phyloP scores from a whole-genome alignment of 53 echinoderm and acorn worm genomes.

The Stichopus horrens region DNA sequence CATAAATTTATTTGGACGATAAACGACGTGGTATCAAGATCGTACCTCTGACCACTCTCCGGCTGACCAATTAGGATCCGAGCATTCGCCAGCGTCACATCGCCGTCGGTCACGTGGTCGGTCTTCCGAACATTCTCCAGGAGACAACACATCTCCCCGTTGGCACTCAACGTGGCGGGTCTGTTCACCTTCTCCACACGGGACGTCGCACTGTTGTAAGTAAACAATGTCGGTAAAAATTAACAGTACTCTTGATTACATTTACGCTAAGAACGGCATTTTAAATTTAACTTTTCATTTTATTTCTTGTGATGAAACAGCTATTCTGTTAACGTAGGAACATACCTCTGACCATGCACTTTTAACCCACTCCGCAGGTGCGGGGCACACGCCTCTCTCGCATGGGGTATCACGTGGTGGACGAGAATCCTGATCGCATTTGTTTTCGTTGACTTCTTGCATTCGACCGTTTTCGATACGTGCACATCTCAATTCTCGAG shows the following conservation, averaged over 20 bases:
- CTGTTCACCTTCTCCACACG: conserved; percentile 32
- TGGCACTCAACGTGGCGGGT: conserved; percentile 35
- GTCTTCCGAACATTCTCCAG: conserved; percentile 6
- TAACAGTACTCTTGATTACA: no score
- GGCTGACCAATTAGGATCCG: conserved; percentile 4
- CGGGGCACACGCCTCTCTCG: conserved; percentile 33
- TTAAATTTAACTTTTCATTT: no score
- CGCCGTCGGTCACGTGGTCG: conserved; percentile 4
- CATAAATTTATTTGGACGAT: no score
- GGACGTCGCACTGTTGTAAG: conserved; percentile 16
- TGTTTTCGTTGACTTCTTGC: not conserved
- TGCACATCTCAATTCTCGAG: conserved; percentile 50
- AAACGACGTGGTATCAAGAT: no score
- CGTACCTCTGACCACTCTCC: conserved; percentile 39
- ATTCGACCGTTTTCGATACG: conserved; percentile 38
- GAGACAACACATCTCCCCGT: conserved; percentile 26
- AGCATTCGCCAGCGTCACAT: conserved; percentile 20
- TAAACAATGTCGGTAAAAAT: not conserved
- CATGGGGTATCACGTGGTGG: conserved; percentile 19
- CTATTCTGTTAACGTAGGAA: not conserved
- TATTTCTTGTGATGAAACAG: no score
- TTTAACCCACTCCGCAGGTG: conserved; percentile 37
- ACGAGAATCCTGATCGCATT: not conserved
- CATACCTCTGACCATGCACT: conserved; percentile 39
- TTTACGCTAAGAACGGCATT: no score